Evolutionary conservation across 2,888 invertebrate genomes (phyloP).

Genomic region (Nymphalis polychloros): DNA sequence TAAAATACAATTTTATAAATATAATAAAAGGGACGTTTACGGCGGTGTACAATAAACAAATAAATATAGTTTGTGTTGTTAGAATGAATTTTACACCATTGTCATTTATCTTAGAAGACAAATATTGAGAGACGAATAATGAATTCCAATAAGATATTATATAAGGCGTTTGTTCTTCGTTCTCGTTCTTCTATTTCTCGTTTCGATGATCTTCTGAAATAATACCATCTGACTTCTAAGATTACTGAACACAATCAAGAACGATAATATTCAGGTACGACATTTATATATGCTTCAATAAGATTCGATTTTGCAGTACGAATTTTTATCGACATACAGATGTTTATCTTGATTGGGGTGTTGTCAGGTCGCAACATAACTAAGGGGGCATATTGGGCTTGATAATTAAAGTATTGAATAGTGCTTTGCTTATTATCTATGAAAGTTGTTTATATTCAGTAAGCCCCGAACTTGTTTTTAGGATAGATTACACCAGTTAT

Average conservation of each 20-base stretch:
- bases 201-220: constrained; percentile 25
- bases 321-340: no score
- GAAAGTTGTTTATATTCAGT: no score
- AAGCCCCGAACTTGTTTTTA: no score
- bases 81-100: background rate
- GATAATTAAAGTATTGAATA: no score
- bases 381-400: no score
- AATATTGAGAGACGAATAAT: constrained; percentile 2
- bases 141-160: constrained; percentile 15
- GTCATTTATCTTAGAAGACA: background rate
- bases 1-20: background rate
- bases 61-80: background rate
- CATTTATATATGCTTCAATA: no score
- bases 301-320: no score
- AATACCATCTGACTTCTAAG: background rate
- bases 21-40: background rate
- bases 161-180: constrained; percentile 34
- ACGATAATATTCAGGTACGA: background rate
- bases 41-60: background rate
- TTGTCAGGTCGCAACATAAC: no score
- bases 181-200: constrained; percentile 18
- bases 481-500: no score
- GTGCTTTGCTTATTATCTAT: no score
- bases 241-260: background rate
- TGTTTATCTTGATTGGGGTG: no score